Base-by-base conservation (phyloP, 2,113 vertebrate genomes). In the Saguinus midas region DNA sequence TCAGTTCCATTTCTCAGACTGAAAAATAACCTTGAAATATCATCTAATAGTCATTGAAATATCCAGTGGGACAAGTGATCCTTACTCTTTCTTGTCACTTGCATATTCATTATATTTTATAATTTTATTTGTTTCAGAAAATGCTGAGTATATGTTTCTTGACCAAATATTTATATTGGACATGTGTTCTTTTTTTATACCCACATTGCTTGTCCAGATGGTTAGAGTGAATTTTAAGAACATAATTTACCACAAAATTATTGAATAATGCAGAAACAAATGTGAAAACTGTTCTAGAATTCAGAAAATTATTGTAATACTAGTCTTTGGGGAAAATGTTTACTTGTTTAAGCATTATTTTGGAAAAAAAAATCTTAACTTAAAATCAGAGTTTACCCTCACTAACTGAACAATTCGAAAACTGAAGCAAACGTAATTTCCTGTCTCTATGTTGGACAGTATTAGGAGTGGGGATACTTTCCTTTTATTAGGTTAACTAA, bases 11-110 rank as follows among this genome's bases (percentile, higher is more conserved):
- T 76, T 23, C 18, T 45, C 13, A 95, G 55, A 82, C 48, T 87
- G 32, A 58, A 94, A 87, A 91, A 94, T 10, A 58, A n/a, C 17
- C 40, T 82, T 55, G 70, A 82, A 95, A 93, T 79, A 72, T 50
- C 55, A 84, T 43, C 83, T 82, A 18, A 82, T 35, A 91, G 91
- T 18, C 6, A 83, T 1, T 48, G 73, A 2, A 94, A 43, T 95
- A 94, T 95, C 79, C 96, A 95, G 35, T 21, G 57, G 43, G 9
- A 20, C 5, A 52, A 94, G 6, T 66, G 1, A 76, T 78, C 35
- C 27, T 55, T 64, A 8, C 20, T 81, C 75, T 40, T 86, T 82
- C 55, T n/a, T 4, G 6, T n/a, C 11, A n/a, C 50, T 92, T 94
- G 11, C 14, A 96, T 84, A 50, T 95, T 91, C 1, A 86, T 61